phyloP scores from a whole-genome alignment of 2,888 invertebrate species.

The Colletes collaris region DNA sequence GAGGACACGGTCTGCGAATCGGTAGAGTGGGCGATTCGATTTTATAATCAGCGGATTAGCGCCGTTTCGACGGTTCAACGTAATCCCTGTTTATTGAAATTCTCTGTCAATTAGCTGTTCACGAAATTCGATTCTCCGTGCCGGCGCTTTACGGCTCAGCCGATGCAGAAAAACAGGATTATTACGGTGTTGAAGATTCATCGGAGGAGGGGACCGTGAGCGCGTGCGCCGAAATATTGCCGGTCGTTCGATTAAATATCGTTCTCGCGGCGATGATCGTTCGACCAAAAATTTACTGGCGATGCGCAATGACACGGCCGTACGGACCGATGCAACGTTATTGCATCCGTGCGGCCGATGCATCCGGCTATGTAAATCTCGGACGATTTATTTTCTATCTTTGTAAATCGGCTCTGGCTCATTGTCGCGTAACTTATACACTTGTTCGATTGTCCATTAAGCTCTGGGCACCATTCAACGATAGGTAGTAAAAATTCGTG shows the following conservation, averaged over 20 bases:
- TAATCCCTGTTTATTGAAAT: conserved; percentile 53
- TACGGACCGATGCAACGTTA: conserved; percentile 38
- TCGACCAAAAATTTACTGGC: conserved; percentile 60
- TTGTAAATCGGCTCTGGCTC: conserved; percentile 39
- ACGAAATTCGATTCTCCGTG: conserved; percentile 22
- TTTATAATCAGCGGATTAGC: conserved; percentile 26
- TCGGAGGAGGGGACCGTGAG: background rate
- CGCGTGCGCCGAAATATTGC: conserved; percentile 31
- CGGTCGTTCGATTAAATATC: conserved; percentile 62
- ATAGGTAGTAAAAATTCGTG: conserved; percentile 18
- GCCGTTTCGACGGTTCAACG: conserved; percentile 21
- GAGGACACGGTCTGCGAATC: background rate
- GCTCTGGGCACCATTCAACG: conserved; percentile 3
- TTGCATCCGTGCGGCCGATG: conserved; percentile 26
- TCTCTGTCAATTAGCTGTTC: conserved; percentile 45
- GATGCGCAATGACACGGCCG: conserved; percentile 36
- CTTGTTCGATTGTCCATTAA: conserved; percentile 47
- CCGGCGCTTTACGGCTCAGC: conserved; percentile 14
- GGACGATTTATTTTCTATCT: conserved; percentile 55
- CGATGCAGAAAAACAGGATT: conserved; percentile 47
- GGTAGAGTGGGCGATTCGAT: conserved; percentile 19
- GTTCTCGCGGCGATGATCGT: conserved; percentile 41
- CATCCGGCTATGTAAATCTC: conserved; percentile 51
- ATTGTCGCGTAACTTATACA: conserved; percentile 51
- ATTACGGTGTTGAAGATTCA: conserved; percentile 30